phyloP scores from a whole-genome alignment of 2,113 vertebrate genomes.

The Tyrannus savana region DNA sequence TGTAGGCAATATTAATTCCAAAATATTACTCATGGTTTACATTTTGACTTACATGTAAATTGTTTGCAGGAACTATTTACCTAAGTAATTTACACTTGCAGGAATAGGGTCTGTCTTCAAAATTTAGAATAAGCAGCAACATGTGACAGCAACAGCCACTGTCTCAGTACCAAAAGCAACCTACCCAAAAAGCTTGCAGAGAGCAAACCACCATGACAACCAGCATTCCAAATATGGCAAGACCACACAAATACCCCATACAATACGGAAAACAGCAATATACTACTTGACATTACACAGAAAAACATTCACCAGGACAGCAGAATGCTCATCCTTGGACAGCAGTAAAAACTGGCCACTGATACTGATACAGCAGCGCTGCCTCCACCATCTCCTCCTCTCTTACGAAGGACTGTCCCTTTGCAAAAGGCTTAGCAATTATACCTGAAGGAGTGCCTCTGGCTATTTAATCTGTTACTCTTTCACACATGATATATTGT shows the following conservation, averaged over 20 bases:
- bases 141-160: rapidly evolving
- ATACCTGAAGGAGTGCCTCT: not conserved
- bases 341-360: not conserved
- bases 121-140: not conserved
- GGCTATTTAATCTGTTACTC: not conserved
- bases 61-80: not conserved
- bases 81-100: not conserved
- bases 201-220: not conserved
- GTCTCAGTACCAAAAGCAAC: not conserved
- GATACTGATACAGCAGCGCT: not conserved
- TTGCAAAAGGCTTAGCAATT: not conserved
- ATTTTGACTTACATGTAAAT: not conserved
- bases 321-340: not conserved
- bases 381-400: not conserved
- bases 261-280: not conserved
- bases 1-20: not conserved
- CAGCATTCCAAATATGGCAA: not conserved
- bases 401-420: not conserved
- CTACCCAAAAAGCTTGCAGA: not conserved
- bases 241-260: not conserved
- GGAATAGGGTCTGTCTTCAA: not conserved
- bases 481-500: not conserved
- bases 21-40: not conserved
- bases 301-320: not conserved
- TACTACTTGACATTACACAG: not conserved